A percentile compares a stretch with the other conserved stretches of the same genome.
phyloP scores from a whole-genome alignment of 2,797 vertebrate genomes.

The Leptatherina wallacei region DNA sequence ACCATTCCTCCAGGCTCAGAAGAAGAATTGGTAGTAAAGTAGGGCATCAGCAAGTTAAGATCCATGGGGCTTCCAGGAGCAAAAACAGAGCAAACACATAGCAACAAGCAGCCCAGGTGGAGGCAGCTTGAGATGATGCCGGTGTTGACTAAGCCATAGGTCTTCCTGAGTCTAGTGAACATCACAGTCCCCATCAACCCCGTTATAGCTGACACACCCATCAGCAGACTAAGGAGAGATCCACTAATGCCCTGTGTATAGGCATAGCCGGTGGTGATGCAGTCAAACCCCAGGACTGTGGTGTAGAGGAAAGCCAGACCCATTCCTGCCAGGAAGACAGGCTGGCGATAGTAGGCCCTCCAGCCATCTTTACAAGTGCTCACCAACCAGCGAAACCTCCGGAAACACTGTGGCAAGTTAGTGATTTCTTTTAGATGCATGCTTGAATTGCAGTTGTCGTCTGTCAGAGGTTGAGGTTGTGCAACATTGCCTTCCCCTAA shows the following conservation, averaged over 20 bases:
- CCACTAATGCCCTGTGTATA: constrained; percentile 87
- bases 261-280: constrained; percentile 86
- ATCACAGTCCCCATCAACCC: constrained; percentile 85
- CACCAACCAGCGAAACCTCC: constrained; percentile 72
- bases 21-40: constrained; percentile 69
- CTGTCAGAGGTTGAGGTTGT: constrained; percentile 55
- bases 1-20: constrained; percentile 71
- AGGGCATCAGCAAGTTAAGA: constrained; percentile 77
- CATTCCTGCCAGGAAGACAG: constrained; percentile 85
- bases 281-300: constrained; percentile 86
- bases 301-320: constrained; percentile 88
- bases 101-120: constrained; percentile 83
- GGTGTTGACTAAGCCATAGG: constrained; percentile 83
- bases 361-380: constrained; percentile 81
- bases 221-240: constrained; percentile 87
- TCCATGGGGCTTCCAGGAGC: constrained; percentile 87
- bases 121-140: constrained; percentile 86
- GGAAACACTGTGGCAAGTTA: constrained; percentile 72
- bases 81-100: constrained; percentile 87
- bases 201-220: constrained; percentile 83
- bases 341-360: constrained; percentile 84
- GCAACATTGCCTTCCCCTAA: constrained; percentile 62
- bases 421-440: constrained; percentile 64
- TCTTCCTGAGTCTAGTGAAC: constrained; percentile 84
- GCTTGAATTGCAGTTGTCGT: constrained; percentile 64